These are phyloP conservation scores for Notamacropus eugenii DNA, from an alignment of 2,797 vertebrate species.

Conservation along the genomic window DNA sequence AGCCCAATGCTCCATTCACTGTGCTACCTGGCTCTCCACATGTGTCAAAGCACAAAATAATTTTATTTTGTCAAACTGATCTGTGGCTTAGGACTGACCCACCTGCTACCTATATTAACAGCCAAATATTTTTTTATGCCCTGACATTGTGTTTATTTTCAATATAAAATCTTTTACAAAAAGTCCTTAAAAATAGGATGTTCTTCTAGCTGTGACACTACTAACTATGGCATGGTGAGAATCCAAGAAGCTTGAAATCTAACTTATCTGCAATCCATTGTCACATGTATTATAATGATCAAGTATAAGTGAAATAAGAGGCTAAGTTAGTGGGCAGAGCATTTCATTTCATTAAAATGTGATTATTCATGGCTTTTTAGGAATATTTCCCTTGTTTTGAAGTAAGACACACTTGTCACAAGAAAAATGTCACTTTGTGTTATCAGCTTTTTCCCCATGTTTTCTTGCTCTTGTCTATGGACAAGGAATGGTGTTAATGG, in stretches of 20 bases:
- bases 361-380: conserved; percentile 7
- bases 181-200: not conserved
- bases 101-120: not conserved
- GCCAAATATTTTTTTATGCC: not conserved
- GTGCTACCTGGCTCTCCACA: not conserved
- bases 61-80: not conserved
- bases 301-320: not conserved
- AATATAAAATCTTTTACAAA: not conserved
- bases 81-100: not conserved
- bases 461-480: not conserved
- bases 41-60: not conserved
- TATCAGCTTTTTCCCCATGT: not conserved
- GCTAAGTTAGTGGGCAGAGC: not conserved
- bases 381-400: conserved; percentile 8
- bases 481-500: not conserved
- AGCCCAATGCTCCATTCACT: not conserved
- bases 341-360: conserved; percentile 3
- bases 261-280: not conserved
- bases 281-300: not conserved
- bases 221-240: not conserved
- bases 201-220: not conserved
- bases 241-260: not conserved
- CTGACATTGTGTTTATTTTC: not conserved
- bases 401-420: not conserved
- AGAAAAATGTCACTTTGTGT: not conserved